Conservation (phyloP, 2,888 invertebrate species). For the Pelosia muscerda region DNA sequence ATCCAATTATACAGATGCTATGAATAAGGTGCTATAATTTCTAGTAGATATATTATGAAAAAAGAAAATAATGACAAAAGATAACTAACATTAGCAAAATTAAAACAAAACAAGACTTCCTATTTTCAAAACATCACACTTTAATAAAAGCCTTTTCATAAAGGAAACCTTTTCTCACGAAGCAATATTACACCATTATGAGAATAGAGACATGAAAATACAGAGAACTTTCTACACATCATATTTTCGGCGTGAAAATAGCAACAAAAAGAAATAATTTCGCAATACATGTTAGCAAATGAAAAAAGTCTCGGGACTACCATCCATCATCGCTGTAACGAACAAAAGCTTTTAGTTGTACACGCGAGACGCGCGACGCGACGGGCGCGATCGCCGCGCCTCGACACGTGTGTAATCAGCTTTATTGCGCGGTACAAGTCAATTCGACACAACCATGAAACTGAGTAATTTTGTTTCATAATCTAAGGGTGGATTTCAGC, state of each 20-base stretch:
- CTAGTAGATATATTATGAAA: not conserved
- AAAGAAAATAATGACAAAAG: not conserved
- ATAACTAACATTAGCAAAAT: not conserved
- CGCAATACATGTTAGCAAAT: conserved; percentile 57
- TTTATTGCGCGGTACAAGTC: conserved; percentile 44
- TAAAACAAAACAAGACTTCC: not conserved
- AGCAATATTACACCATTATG: conserved; percentile 11
- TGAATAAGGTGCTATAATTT: too few relatives aligned
- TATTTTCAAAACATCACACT: conserved; percentile 7
- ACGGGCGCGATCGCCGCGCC: conserved; percentile 28
- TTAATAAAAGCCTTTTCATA: conserved; percentile 13
- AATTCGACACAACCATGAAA: conserved; percentile 32
- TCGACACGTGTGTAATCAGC: conserved; percentile 47
- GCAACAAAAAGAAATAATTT: conserved; percentile 50
- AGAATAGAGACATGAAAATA: conserved; percentile 15
- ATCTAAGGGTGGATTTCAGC: not conserved
- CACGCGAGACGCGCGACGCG: conserved; percentile 27
- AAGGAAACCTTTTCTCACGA: conserved; percentile 13
- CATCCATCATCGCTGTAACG: conserved; percentile 60
- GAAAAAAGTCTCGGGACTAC: conserved; percentile 55
- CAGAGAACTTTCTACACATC: conserved; percentile 14
- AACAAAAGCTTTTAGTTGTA: conserved; percentile 63
- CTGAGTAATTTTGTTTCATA: conserved; percentile 19
- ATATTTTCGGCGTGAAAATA: conserved; percentile 29
- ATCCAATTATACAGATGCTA: too few relatives aligned